A percentile compares a stretch with the other conserved stretches of the same genome.
Evolutionary conservation across 2,888 invertebrate species (phyloP).

Genomic region (Malacosoma neustria): DNA sequence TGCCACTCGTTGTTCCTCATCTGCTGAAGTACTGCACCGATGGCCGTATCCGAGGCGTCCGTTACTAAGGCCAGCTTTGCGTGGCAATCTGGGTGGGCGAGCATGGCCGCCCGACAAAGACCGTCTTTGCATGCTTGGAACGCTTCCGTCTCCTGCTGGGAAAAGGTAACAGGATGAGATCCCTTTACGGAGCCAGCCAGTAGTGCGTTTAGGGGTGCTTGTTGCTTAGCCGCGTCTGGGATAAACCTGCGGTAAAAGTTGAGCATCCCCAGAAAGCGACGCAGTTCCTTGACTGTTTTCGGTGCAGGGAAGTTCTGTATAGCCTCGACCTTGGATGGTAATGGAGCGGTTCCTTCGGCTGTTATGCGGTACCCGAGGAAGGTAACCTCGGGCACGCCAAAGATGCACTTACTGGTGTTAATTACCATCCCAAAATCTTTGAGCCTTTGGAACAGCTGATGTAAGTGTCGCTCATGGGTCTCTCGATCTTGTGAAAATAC

Average conservation of each 20-base stretch:
- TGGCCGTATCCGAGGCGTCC: slow-evolving; percentile 34
- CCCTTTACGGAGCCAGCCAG: slow-evolving; percentile 21
- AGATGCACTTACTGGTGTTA: background rate
- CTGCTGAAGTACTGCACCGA: slow-evolving; percentile 38
- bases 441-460: background rate
- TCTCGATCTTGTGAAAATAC: slow-evolving; percentile 10
- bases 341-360: slow-evolving; percentile 3
- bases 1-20: slow-evolving; percentile 4
- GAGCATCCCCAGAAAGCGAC: slow-evolving; percentile 18
- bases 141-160: slow-evolving; percentile 10
- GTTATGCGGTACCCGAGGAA: slow-evolving; percentile 5
- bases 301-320: slow-evolving; percentile 9
- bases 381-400: slow-evolving; percentile 1
- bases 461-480: background rate
- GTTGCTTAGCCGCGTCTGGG: slow-evolving; percentile 17
- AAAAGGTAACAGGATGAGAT: slow-evolving; percentile 18
- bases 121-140: slow-evolving; percentile 21
- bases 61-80: slow-evolving; percentile 23
- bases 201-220: slow-evolving; percentile 21
- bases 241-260: slow-evolving; percentile 29
- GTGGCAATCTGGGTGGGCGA: slow-evolving; percentile 22
- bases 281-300: slow-evolving; percentile 10
- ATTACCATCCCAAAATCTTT: background rate
- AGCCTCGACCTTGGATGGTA: slow-evolving; percentile 6
- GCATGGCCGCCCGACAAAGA: slow-evolving; percentile 19